Conservation (phyloP, 2,888 invertebrate species). For the Mythimna impura region DNA sequence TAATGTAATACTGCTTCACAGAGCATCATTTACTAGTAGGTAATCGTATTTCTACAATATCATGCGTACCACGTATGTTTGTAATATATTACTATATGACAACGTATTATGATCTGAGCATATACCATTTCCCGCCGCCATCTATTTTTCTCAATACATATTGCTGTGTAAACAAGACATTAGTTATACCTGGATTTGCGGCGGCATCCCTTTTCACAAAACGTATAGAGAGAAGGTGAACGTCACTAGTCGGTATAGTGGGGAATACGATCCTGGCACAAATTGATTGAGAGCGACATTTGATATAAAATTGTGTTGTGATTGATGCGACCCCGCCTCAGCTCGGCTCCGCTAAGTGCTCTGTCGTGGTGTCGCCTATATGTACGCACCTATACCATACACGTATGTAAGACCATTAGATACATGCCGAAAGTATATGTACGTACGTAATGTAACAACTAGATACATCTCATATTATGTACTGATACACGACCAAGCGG, state of each 20-base stretch:
- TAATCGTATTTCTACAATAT: not conserved
- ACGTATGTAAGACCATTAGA: slow-evolving; percentile 70
- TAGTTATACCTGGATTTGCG: slow-evolving; percentile 57
- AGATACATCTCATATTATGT: slow-evolving; percentile 43
- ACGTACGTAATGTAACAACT: slow-evolving; percentile 54
- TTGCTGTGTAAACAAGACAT: slow-evolving; percentile 60
- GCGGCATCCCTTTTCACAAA: slow-evolving; percentile 58
- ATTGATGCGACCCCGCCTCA: slow-evolving; percentile 89
- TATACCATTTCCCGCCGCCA: slow-evolving; percentile 20
- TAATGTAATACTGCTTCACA: slow-evolving; percentile 1
- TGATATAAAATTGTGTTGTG: slow-evolving; percentile 91
- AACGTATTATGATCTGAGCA: slow-evolving; percentile 18
- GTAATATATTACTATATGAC: not conserved
- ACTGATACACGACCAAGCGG: slow-evolving; percentile 36
- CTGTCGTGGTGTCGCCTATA: slow-evolving; percentile 83
- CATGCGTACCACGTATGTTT: not conserved
- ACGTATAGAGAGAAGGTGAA: slow-evolving; percentile 73
- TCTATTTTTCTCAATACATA: slow-evolving; percentile 43
- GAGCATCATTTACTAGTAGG: not conserved
- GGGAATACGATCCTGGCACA: slow-evolving; percentile 87
- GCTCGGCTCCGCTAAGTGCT: slow-evolving; percentile 87
- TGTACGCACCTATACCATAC: slow-evolving; percentile 68
- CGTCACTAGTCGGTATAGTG: slow-evolving; percentile 76
- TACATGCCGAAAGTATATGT: slow-evolving; percentile 60
- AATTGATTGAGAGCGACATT: slow-evolving; percentile 91